Base-by-base conservation (phyloP, 1,140 invertebrate species). In the Nymphalis io region DNA sequence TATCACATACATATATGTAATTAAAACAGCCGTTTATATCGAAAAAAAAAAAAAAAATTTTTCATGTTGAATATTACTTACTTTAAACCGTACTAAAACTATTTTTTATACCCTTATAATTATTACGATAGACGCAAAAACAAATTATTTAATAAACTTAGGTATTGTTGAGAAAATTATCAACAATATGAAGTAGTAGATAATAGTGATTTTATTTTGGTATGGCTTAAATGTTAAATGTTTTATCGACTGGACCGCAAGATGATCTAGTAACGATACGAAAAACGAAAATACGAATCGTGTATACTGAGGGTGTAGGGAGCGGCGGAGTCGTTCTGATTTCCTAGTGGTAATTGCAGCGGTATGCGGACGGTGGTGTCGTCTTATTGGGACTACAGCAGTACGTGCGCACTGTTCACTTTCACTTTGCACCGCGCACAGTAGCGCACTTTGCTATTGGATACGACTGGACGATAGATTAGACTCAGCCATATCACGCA, bases 281-380 rank as follows among this genome's bases (percentile, higher is more conserved):
- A n/a, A n/a, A n/a, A n/a, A n/a, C n/a, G n/a, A n/a, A 60, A 12
- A 33, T 33, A 33, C 27, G 55, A 70, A 48, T 79, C 74, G 71
- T 77, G 66, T 69, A 57, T 68, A 51, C 58, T 53, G 60, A 70
- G 76, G 78, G 77, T 79, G 74, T 65, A 71, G 78, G 78, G 77
- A 77, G 79, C 78, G 73, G 76, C 82, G 81, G 82, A 85, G 85
- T 79, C 76, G 76, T 81, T 81, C 79, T 85, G 82, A 88, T 87
- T 89, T 89, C 88, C 86, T 89, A 78, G 88, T 86, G 85, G 81
- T 88, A 88, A 90, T 90, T 89, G 87, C 79, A 73, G 82, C 83
- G 88, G 88, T 87, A 91, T 90, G 87, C 87, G 87, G 89, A 91
- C 87, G 84, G 78, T 79, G 74, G 80, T 87, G 85, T 88, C 87